Conservation (phyloP, 2,797 vertebrate genomes). For the Atherinosoma microstoma region DNA sequence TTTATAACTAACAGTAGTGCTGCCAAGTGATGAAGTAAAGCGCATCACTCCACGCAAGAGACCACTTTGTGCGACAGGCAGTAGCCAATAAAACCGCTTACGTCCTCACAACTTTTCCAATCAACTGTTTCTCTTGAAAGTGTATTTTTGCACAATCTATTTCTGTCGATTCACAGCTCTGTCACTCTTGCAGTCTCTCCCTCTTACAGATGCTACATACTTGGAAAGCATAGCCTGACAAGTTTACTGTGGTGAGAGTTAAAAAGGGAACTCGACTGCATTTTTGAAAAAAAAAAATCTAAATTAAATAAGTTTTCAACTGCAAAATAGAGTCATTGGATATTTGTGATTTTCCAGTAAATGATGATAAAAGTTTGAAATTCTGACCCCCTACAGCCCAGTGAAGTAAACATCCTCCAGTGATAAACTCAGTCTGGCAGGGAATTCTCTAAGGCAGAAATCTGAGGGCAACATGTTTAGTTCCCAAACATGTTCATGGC, state of each 20-base stretch:
- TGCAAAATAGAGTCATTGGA: constrained; percentile 49
- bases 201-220: constrained; percentile 68
- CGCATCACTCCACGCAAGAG: constrained; percentile 42
- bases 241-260: constrained; percentile 79
- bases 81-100: constrained; percentile 73
- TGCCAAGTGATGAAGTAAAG: constrained; percentile 64
- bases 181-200: constrained; percentile 39
- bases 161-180: constrained; percentile 72
- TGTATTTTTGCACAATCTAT: constrained; percentile 82
- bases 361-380: constrained; percentile 44
- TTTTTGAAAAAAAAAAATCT: constrained; percentile 64
- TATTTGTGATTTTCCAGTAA: constrained; percentile 59
- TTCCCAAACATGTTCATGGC: constrained; percentile 43
- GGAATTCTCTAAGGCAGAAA: constrained; percentile 23
- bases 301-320: constrained; percentile 65
- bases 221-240: constrained; percentile 74
- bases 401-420: constrained; percentile 36
- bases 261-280: constrained; percentile 75
- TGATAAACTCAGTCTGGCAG: constrained; percentile 24
- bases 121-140: constrained; percentile 76
- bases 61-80: constrained; percentile 54
- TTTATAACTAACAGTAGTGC: constrained; percentile 58
- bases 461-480: constrained; percentile 52
- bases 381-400: constrained; percentile 19
- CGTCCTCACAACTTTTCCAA: constrained; percentile 75